phyloP scores from a whole-genome alignment of 1,140 invertebrate species.

The Musca vetustissima region DNA sequence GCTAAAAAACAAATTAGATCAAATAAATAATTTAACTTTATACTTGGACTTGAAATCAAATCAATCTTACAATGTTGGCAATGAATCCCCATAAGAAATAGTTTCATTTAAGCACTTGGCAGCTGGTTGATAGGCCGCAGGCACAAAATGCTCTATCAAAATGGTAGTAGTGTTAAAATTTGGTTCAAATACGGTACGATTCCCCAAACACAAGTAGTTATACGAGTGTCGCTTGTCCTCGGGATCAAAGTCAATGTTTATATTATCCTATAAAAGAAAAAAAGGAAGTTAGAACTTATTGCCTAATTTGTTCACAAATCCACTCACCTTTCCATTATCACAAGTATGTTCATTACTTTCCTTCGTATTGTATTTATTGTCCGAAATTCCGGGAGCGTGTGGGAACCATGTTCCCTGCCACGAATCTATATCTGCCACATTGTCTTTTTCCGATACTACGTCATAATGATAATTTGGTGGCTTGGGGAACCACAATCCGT shows the following conservation, averaged over 20 bases:
- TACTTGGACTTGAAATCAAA: background rate
- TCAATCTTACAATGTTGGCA: constrained; percentile 67
- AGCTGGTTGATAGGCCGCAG: constrained; percentile 62
- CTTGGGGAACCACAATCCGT: constrained; percentile 33
- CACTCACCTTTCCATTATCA: constrained; percentile 5
- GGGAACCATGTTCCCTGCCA: constrained; percentile 43
- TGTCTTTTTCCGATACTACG: background rate
- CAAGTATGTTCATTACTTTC: background rate
- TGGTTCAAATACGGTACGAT: constrained; percentile 57
- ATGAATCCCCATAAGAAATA: constrained; percentile 65
- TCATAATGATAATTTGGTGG: constrained; percentile 27
- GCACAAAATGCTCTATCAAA: constrained; percentile 63
- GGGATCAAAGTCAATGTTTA: constrained; percentile 73
- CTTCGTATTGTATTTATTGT: background rate
- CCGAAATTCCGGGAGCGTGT: background rate
- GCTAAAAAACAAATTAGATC: constrained; percentile 58
- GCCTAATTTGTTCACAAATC: no score
- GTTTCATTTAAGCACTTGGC: constrained; percentile 71
- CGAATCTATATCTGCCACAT: constrained; percentile 5
- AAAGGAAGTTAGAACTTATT: background rate
- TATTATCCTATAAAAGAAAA: constrained; percentile 19
- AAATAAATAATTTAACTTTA: background rate
- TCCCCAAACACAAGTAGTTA: constrained; percentile 56
- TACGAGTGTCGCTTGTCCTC: constrained; percentile 66
- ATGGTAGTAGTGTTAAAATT: constrained; percentile 58